These are phyloP conservation scores for Eristalinus aeneus DNA, from an alignment of 2,888 invertebrate genomes.

Conservation along the genomic window DNA sequence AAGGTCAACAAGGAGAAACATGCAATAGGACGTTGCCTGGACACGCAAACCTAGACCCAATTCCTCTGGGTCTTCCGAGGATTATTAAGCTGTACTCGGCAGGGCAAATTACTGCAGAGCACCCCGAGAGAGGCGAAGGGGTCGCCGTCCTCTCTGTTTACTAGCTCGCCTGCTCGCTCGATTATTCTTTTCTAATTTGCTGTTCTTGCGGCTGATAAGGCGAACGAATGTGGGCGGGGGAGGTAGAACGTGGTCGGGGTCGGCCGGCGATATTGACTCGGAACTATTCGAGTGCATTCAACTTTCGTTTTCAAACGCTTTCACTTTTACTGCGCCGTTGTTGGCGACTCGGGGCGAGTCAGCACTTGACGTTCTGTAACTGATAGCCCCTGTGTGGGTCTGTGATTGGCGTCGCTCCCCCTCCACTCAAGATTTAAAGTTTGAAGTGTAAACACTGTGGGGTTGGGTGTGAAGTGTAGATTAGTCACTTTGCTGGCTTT, in stretches of 20 bases:
- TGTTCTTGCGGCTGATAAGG: slow-evolving; percentile 55
- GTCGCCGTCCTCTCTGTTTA: not conserved
- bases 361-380: slow-evolving; percentile 34
- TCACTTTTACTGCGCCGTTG: slow-evolving; percentile 53
- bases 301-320: slow-evolving; percentile 66
- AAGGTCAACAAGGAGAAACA: slow-evolving; percentile 58
- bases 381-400: slow-evolving; percentile 43
- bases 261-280: slow-evolving; percentile 41
- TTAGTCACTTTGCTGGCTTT: slow-evolving; percentile 47
- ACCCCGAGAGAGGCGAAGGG: not conserved
- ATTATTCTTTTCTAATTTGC: slow-evolving; percentile 57
- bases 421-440: slow-evolving; percentile 8
- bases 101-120: not conserved
- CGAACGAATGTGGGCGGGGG: not conserved
- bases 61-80: not conserved
- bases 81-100: not conserved
- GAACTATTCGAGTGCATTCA: slow-evolving; percentile 67
- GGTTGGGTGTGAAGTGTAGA: slow-evolving; percentile 48
- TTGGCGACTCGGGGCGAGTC: not conserved
- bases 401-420: not conserved
- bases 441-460: slow-evolving; percentile 48
- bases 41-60: slow-evolving; percentile 70
- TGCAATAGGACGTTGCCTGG: slow-evolving; percentile 36
- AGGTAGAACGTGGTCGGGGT: slow-evolving; percentile 16
- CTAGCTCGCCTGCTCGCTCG: not conserved